phyloP scores from a whole-genome alignment of 2,797 vertebrate genomes.

The Sorex maritimensis region DNA sequence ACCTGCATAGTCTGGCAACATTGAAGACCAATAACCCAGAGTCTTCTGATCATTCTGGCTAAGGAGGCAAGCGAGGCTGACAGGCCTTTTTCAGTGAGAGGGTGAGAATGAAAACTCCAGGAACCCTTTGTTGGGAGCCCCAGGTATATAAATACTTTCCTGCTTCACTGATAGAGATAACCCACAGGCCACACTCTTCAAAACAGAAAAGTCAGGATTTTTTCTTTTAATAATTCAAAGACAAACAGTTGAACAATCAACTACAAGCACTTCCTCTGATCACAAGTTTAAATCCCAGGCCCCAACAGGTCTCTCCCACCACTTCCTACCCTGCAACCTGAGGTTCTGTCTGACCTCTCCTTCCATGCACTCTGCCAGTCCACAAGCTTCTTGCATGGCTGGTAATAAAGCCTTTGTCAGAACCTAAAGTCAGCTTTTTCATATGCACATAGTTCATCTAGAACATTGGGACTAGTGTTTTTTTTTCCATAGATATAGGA shows the following conservation, averaged over 20 bases:
- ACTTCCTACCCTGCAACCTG: background rate
- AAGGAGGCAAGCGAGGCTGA: no score
- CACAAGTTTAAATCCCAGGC: conserved; percentile 29
- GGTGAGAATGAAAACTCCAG: no score
- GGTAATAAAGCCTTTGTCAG: background rate
- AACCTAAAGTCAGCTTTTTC: background rate
- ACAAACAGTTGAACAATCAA: conserved; percentile 49
- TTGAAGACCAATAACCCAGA: background rate
- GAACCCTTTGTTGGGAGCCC: no score
- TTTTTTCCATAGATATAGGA: background rate
- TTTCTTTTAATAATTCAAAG: conserved; percentile 54
- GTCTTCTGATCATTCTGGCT: no score
- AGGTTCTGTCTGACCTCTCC: background rate
- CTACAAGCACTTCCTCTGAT: conserved; percentile 44
- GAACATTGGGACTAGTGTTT: background rate
- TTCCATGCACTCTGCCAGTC: background rate
- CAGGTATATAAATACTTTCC: no score
- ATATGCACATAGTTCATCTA: conserved; percentile 8
- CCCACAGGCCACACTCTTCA: background rate
- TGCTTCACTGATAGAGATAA: background rate
- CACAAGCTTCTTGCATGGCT: background rate
- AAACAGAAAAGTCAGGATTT: conserved; percentile 24
- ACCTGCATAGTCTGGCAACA: background rate
- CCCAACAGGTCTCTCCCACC: background rate
- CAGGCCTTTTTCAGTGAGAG: no score